phyloP scores from a whole-genome alignment of 2,797 vertebrate genomes.

The Arvicola amphibius region DNA sequence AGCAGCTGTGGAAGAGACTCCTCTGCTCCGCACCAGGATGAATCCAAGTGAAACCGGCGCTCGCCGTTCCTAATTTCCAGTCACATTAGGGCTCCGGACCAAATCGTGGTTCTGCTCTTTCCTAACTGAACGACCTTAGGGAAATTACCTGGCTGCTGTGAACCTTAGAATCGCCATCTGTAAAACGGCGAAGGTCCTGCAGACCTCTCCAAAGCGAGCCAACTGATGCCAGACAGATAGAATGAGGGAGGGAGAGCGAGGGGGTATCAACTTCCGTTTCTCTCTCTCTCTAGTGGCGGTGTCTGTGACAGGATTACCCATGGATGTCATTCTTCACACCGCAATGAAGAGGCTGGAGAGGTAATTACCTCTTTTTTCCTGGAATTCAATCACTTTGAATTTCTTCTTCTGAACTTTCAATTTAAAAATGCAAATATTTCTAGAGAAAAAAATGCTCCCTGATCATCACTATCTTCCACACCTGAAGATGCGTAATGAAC shows the following conservation, averaged over 20 bases:
- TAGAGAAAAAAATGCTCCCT: neutral
- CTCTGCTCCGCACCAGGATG: neutral
- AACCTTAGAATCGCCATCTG: conserved; percentile 34
- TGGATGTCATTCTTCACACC: neutral
- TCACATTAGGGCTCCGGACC: neutral
- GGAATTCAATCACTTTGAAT: conserved; percentile 62
- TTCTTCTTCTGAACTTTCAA: conserved; percentile 62
- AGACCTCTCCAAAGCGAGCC: neutral
- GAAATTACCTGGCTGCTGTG: conserved; percentile 47
- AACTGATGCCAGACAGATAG: neutral
- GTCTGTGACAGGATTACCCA: neutral
- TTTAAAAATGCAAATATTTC: conserved; percentile 74
- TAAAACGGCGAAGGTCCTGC: neutral
- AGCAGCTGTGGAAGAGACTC: neutral
- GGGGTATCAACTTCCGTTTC: neutral
- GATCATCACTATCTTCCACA: conserved; percentile 12
- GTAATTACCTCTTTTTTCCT: neutral
- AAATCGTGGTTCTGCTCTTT: conserved; percentile 19
- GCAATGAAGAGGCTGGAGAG: neutral
- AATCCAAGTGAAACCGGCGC: neutral
- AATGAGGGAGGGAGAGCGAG: fast-evolving
- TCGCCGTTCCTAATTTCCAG: neutral
- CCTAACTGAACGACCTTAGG: neutral
- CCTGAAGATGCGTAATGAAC: conserved; percentile 6
- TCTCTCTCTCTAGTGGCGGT: neutral